Conservation (phyloP, 2,113 vertebrate genomes). For the Mesitornis unicolor region DNA sequence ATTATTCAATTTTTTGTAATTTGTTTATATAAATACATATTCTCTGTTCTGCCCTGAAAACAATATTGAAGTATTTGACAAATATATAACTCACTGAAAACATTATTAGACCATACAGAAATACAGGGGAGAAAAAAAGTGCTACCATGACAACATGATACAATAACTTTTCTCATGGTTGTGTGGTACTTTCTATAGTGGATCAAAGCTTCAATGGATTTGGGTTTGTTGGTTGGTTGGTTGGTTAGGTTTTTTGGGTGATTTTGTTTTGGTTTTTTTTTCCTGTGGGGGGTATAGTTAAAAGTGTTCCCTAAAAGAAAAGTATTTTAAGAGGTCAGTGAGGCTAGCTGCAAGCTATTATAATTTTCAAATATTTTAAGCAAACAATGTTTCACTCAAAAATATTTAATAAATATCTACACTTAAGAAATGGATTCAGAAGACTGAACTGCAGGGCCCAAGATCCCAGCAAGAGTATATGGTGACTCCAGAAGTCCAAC, state of each 20-base stretch:
- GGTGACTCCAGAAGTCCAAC: not conserved
- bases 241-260: too few relatives aligned
- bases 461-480: not conserved
- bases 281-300: not conserved
- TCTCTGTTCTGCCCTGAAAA: not conserved
- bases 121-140: rapidly evolving
- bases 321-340: not conserved
- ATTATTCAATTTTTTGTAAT: not conserved
- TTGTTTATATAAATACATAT: not conserved
- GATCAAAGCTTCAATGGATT: not conserved
- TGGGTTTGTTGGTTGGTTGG: not conserved
- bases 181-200: not conserved
- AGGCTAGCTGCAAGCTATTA: not conserved
- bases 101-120: not conserved
- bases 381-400: not conserved
- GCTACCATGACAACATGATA: not conserved
- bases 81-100: not conserved
- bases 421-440: not conserved
- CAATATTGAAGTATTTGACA: not conserved
- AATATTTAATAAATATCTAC: not conserved
- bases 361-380: not conserved
- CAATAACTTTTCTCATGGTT: not conserved
- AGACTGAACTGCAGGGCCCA: not conserved
- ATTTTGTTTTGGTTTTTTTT: not conserved
- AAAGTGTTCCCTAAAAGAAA: not conserved